Evolutionary conservation across 2,797 vertebrate genomes (phyloP).

Genomic region (Hephaestus fuliginosus): DNA sequence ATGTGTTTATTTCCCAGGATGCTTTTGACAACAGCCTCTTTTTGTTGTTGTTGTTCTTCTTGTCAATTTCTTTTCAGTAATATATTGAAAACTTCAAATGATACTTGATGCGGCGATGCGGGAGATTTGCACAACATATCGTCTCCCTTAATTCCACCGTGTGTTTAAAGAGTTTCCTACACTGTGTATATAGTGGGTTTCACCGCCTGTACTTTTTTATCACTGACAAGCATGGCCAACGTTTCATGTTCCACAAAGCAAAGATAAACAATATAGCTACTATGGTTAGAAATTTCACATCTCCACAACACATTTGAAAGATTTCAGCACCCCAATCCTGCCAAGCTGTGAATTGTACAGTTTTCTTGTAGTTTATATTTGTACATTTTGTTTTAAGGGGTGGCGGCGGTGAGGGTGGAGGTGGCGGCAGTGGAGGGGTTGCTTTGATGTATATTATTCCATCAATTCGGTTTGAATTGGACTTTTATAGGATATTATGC

Average conservation of each 20-base stretch:
- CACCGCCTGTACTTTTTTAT: conserved; percentile 54
- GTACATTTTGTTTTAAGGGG: conserved; percentile 77
- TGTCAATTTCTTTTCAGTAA: conserved; percentile 45
- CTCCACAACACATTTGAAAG: conserved; percentile 70
- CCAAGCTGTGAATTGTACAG: conserved; percentile 90
- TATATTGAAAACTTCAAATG: conserved; percentile 64
- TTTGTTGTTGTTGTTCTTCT: neutral
- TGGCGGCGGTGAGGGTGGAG: conserved; percentile 8
- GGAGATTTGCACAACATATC: conserved; percentile 80
- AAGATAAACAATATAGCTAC: conserved; percentile 56
- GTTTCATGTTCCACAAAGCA: conserved; percentile 67
- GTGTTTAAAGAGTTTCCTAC: conserved; percentile 54
- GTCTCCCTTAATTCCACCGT: conserved; percentile 59
- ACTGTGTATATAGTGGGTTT: conserved; percentile 72
- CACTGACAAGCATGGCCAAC: conserved; percentile 76
- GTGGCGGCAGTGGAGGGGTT: conserved; percentile 63
- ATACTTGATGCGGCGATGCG: conserved; percentile 69
- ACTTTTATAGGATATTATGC: conserved; percentile 89
- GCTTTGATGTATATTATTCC: conserved; percentile 86
- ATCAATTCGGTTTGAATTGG: conserved; percentile 93
- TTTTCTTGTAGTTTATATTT: conserved; percentile 85
- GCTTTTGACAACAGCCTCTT: conserved; percentile 49
- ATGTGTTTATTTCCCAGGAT: conserved; percentile 57
- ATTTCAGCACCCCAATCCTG: conserved; percentile 81
- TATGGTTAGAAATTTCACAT: conserved; percentile 55